A percentile compares a stretch with the other conserved stretches of the same genome.
phyloP scores from a whole-genome alignment of 2,888 invertebrate genomes.

The Portevinia maculata region DNA sequence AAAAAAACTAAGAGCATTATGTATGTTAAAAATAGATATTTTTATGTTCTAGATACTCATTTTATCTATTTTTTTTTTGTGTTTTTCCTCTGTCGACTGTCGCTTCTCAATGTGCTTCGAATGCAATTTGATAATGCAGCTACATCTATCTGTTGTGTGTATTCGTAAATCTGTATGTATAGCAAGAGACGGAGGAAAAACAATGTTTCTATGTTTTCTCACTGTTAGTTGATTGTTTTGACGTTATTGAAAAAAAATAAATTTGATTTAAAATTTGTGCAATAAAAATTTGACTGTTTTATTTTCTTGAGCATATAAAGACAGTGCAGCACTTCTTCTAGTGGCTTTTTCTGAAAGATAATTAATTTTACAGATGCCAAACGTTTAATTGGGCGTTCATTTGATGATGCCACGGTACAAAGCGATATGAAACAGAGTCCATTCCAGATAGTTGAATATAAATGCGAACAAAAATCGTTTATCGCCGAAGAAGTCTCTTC shows the following conservation, averaged over 20 bases:
- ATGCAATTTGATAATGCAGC: conserved; percentile 60
- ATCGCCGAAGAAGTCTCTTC: conserved; percentile 96
- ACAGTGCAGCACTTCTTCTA: neutral
- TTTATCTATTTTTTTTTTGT: conserved; percentile 58
- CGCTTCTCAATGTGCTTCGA: conserved; percentile 37
- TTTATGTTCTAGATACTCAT: conserved; percentile 66
- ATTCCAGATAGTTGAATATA: conserved; percentile 95
- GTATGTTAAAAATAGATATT: conserved; percentile 60
- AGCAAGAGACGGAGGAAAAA: conserved; percentile 35
- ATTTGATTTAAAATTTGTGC: conserved; percentile 44
- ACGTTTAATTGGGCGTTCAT: conserved; percentile 96
- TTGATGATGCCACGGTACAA: conserved; percentile 94
- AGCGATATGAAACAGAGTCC: conserved; percentile 97
- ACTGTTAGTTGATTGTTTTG: conserved; percentile 44
- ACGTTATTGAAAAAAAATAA: conserved; percentile 33
- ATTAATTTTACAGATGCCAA: conserved; percentile 89
- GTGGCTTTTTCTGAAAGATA: conserved; percentile 9
- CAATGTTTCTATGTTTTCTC: conserved; percentile 47
- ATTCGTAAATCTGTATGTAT: conserved; percentile 4
- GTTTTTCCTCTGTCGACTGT: conserved; percentile 45
- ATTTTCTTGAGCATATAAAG: conserved; percentile 20
- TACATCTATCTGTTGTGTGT: conserved; percentile 42
- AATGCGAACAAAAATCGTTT: conserved; percentile 94
- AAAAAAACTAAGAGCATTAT: conserved; percentile 19
- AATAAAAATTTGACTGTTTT: conserved; percentile 38